These are phyloP conservation scores for Cherax quadricarinatus DNA, from an alignment of 1,140 invertebrate genomes.

Conservation along the genomic window DNA sequence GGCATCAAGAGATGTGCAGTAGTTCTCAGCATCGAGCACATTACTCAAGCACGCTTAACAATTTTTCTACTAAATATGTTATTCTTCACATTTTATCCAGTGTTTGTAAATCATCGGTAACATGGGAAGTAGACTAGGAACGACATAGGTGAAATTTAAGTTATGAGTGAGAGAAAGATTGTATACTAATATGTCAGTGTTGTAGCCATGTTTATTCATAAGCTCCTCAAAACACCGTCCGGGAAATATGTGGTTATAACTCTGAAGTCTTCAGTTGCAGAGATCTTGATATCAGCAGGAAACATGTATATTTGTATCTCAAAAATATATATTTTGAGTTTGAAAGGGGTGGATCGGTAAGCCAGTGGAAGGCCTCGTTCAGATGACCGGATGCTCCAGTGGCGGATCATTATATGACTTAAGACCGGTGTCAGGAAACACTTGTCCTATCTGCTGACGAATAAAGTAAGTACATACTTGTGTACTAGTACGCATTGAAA, in stretches of 20 bases:
- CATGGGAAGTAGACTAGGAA: neutral
- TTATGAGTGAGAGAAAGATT: neutral
- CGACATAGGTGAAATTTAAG: neutral
- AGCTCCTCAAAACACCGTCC: neutral
- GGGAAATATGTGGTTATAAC: neutral
- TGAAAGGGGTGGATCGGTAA: too few relatives aligned
- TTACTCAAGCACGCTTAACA: constrained; percentile 19
- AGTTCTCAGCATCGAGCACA: constrained; percentile 37
- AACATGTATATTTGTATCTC: neutral
- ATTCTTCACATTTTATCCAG: neutral
- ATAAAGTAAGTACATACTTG: too few relatives aligned
- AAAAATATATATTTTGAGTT: too few relatives aligned
- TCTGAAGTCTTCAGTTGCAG: neutral
- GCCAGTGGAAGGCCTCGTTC: too few relatives aligned
- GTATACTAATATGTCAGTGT: neutral
- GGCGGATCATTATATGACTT: too few relatives aligned
- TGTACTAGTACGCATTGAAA: too few relatives aligned
- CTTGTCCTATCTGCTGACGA: too few relatives aligned
- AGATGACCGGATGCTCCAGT: too few relatives aligned
- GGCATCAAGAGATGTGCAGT: neutral
- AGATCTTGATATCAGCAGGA: neutral
- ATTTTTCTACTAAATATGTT: neutral
- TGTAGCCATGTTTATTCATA: neutral
- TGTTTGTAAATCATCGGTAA: neutral
- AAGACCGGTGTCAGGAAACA: too few relatives aligned